A percentile compares a stretch with the other conserved stretches of the same genome.
phyloP scores from a whole-genome alignment of 2,113 vertebrate species.

The Python bivittatus region DNA sequence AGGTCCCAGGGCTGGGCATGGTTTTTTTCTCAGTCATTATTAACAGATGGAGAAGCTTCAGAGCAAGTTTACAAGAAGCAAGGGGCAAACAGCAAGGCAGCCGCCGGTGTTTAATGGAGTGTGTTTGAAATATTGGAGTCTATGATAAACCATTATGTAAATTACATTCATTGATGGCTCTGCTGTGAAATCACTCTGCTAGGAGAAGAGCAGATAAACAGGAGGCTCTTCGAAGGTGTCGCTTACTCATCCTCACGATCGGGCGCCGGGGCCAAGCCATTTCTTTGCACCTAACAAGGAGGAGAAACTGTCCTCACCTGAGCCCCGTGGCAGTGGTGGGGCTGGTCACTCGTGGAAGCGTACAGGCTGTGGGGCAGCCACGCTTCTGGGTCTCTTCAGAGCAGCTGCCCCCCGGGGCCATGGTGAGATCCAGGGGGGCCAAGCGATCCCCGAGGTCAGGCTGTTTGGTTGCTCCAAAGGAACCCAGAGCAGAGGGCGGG shows the following conservation, averaged over 20 bases:
- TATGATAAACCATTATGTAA: constrained; percentile 60
- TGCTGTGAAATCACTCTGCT: constrained; percentile 52
- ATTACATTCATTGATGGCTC: constrained; percentile 65
- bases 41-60: constrained; percentile 36
- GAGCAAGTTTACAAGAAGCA: constrained; percentile 40
- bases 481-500: background rate
- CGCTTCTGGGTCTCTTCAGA: background rate
- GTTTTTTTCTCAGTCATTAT: background rate
- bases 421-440: background rate
- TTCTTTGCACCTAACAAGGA: constrained; percentile 59
- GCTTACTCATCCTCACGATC: constrained; percentile 66
- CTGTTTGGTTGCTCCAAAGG: background rate
- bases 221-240: constrained; percentile 60
- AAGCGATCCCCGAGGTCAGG: background rate
- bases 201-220: constrained; percentile 69
- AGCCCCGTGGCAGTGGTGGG: background rate
- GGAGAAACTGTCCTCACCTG: constrained; percentile 60
- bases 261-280: constrained; percentile 51
- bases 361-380: background rate
- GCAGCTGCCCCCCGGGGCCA: background rate
- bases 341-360: background rate
- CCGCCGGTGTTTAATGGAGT: constrained; percentile 51
- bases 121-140: constrained; percentile 59
- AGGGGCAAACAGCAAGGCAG: constrained; percentile 25
- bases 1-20: background rate